phyloP scores from a whole-genome alignment of 1,140 invertebrate genomes.

The Pogonus chalceus region DNA sequence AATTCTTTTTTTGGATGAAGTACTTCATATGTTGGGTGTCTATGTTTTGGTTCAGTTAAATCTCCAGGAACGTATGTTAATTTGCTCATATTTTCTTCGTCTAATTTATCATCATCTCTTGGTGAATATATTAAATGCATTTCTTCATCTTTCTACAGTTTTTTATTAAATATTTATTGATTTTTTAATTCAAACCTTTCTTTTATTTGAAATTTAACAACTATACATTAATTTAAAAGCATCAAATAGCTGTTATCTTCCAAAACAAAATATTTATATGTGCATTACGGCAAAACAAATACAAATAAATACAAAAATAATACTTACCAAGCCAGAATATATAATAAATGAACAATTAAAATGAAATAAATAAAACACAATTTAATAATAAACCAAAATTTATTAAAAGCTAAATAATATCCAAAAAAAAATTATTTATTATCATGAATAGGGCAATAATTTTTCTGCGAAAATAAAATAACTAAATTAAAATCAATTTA shows the following conservation, averaged over 20 bases:
- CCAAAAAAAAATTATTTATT: background rate
- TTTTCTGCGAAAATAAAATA: conserved; percentile 14
- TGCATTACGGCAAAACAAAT: too few species aligned
- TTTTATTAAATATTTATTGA: too few species aligned
- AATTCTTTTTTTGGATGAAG: conserved; percentile 16
- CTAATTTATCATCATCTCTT: too few species aligned
- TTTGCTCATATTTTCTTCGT: conserved; percentile 7
- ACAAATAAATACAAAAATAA: too few species aligned
- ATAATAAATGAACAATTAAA: too few species aligned
- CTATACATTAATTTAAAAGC: too few species aligned
- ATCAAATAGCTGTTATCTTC: too few species aligned
- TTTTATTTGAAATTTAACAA: too few species aligned
- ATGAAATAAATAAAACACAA: too few species aligned
- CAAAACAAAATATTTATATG: too few species aligned
- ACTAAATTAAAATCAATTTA: background rate
- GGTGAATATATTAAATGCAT: conserved; percentile 12
- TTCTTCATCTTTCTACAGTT: conserved; percentile 11
- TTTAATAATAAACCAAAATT: background rate
- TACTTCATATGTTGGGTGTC: conserved; percentile 38
- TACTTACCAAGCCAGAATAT: too few species aligned
- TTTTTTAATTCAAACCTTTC: too few species aligned
- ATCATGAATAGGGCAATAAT: conserved; percentile 16
- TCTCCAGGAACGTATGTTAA: conserved; percentile 43
- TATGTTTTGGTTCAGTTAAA: conserved; percentile 42
- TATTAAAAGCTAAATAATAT: background rate